These are phyloP conservation scores for Cabera pusaria DNA, from an alignment of 2,888 invertebrate species.

Conservation along the genomic window DNA sequence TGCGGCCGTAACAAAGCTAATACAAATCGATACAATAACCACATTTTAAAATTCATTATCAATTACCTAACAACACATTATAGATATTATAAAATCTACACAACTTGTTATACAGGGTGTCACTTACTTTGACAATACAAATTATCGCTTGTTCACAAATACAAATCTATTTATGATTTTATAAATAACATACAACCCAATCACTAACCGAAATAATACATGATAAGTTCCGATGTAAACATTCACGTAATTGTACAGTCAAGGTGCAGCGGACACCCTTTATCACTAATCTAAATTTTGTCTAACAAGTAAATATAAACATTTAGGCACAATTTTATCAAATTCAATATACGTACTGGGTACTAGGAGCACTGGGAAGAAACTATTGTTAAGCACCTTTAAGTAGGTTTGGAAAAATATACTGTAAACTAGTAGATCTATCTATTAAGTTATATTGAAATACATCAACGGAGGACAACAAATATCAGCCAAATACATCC, in stretches of 20 bases:
- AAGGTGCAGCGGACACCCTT: constrained; percentile 18
- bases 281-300: constrained; percentile 26
- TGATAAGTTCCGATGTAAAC: no score
- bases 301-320: constrained; percentile 66
- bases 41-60: constrained; percentile 50
- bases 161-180: no score
- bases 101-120: constrained; percentile 39
- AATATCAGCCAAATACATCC: no score
- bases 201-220: no score
- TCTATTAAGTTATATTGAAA: no score
- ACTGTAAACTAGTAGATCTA: no score
- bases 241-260: constrained; percentile 4
- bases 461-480: no score
- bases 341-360: constrained; percentile 56
- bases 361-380: constrained; percentile 49
- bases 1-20: constrained; percentile 56
- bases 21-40: constrained; percentile 35
- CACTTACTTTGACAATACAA: background rate
- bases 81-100: constrained; percentile 65
- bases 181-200: no score
- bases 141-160: no score
- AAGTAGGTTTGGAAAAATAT: no score
- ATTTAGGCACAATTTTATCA: constrained; percentile 73
- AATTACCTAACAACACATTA: constrained; percentile 58
- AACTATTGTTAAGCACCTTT: constrained; percentile 40